Base-by-base conservation (phyloP, 2,113 vertebrate species). In the Silurus glanis region DNA sequence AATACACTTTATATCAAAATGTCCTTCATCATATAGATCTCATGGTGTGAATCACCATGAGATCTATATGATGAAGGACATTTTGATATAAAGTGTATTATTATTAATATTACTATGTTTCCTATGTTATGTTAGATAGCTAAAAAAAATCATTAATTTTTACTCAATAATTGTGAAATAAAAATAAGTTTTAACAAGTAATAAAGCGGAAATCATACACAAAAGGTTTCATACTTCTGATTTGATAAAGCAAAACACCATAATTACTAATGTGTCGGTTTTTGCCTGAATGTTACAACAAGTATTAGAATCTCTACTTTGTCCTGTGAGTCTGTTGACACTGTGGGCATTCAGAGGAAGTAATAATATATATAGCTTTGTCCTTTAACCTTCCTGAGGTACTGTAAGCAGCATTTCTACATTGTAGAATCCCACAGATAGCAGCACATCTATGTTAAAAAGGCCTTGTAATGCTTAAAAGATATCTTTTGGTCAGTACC, bases 401-500 rank as follows among this genome's bases (percentile, higher is more conserved):
- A 64, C 3, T 5, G 64, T 3, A 8, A 49, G 72, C 21, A 75
- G 72, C 51, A 13, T 19, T 51, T 4, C 10, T 21, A 49, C 61
- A n/a, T 51, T 75, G 72, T 51, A 5, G 72, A 51, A 12, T 9
- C n/a, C 19, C 1, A 45, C 16, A 19, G 69, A 7, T 47, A 72
- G 69, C 6, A 72, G 12, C 67, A 71, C 28, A 45, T 28, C 14
- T 49, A 12, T 74, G 21, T 45, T 45, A 71, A 71, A 71, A 45
- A 14, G 6, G 45, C 0, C 5, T 25, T 72, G 17, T 37, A 58
- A 37, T 59, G 8, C 37, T 12, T 80, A 72, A 67, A 83, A 14
- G 49, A 1, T 23, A 37, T 16, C 28, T 8, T 23, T 16, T 67
- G 14, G 28, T 51, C 19, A 88, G 89, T 95, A 99, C 98, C 98